Conservation (phyloP, 2,113 vertebrate genomes). For the Pseudonaja textilis region DNA sequence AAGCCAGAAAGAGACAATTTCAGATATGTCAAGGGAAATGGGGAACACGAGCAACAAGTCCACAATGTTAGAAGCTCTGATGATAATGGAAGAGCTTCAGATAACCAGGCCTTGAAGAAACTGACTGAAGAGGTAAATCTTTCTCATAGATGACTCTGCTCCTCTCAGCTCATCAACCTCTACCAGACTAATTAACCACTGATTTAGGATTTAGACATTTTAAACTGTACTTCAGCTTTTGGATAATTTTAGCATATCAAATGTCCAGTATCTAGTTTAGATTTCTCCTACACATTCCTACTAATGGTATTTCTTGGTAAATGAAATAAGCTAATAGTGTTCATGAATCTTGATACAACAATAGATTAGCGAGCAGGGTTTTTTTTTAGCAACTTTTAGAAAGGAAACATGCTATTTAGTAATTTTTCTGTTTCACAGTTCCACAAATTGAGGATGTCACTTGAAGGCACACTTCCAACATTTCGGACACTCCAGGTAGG, state of each 20-base stretch:
- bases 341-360: not conserved
- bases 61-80: slow-evolving; percentile 28
- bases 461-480: slow-evolving; percentile 55
- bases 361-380: not conserved
- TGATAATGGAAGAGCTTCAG: slow-evolving; percentile 15
- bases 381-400: not conserved
- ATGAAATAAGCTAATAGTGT: not conserved
- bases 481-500: slow-evolving; percentile 37
- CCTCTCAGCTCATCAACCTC: not conserved
- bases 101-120: slow-evolving; percentile 51
- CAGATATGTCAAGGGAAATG: slow-evolving; percentile 11
- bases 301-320: not conserved
- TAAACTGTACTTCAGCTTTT: not conserved
- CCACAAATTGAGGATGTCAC: slow-evolving; percentile 61
- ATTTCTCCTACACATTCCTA: not conserved
- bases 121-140: slow-evolving; percentile 65
- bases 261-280: not conserved
- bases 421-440: slow-evolving; percentile 54
- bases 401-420: not conserved
- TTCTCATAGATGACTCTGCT: not conserved
- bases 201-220: not conserved
- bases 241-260: not conserved
- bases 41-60: slow-evolving; percentile 1
- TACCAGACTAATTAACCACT: not conserved
- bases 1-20: not conserved